Base-by-base conservation (phyloP, 2,113 vertebrate genomes). In the Dendropsophus ebraccatus region DNA sequence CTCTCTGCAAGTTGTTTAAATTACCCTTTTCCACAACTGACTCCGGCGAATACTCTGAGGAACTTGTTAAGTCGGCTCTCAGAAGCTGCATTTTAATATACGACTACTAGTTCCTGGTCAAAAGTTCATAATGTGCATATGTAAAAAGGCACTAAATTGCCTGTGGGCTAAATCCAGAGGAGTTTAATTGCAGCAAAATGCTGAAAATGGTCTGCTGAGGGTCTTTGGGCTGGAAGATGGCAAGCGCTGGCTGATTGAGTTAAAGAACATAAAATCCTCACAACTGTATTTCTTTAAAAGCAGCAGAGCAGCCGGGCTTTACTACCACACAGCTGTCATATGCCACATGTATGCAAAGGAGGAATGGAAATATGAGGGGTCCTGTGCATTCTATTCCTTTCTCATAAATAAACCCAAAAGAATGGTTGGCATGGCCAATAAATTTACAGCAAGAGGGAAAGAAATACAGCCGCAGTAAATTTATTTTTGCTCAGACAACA, bases 91-190 rank as follows among this genome's bases (percentile, higher is more conserved):
- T 93, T 95, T 94, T 96, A 96, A 97, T 96, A 95, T 96, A 96
- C 92, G 95, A 95, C 94, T 94, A 94, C 93, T 92, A 96, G 91
- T 92, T 93, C 93, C 93, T 97, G 96, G 96, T 97, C 96, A 97
- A 96, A 97, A 96, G 96, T 97, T 97, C 96, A 97, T 95, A 95
- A 94, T 95, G 96, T 99, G 98, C 97, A 99, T 99, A 98, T 98
- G 97, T 98, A 97, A 99, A 99, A 99, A 99, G 97, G 96, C 96
- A 95, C 92, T 92, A 92, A 95, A 96, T 95, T 96, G 97, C 97
- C 97, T 93, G 94, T 96, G 97, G 97, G 97, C 93, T 93, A 95
- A 96, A 97, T 95, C 95, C 93, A 94, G 95, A 96, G 96, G 96
- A 97, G 96, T 97, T 98, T 98, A 98, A 98, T 99, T 97, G 96